Evolutionary conservation across 1,140 invertebrate genomes (phyloP), one percentile per base, ranked within the genome.

Genomic region (Solen grandis): DNA sequence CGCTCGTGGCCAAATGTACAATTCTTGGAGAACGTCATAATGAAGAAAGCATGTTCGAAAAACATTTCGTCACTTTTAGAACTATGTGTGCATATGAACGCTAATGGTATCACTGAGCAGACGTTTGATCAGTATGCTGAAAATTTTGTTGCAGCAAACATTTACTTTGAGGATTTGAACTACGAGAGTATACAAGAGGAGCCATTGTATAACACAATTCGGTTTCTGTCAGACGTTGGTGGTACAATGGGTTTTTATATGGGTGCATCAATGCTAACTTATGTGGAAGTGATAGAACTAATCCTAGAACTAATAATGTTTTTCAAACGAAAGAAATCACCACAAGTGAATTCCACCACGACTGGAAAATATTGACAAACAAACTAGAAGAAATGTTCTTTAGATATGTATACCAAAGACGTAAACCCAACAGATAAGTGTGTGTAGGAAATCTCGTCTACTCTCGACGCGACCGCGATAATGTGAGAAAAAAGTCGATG

Each of bases 81-180:
- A 22, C 14, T 68, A 2, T 68, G 63, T 19, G 41, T 13, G 2
- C 2, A 41, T 27, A 3, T 27, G 19, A 46, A 46, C 25, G 36
- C 8, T 2, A 5, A 1, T 10, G 41, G 41, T 19, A 22, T 50
- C 13, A 19, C 22, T 25, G 25, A 25, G 2, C 22, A 31, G 10
- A 68, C 19, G 1, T 22, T 25, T 25, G 41, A 14, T 2, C 14
- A 50, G 27, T 68, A 46, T 31, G 5, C 27, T 2, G 16, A 13
- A 3, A 73, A 73, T n/a, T 73, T 59, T 29, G 31, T 73, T 14
- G 31, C 69, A 55, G 35, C 59, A 1, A 19, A 73, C 25, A 60
- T 74, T 31, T 62, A 74, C 72, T 74, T 62, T n/a, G 72, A 74
- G 35, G 59, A 74, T 27, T 35, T 74, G 1, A 62, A 62, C 36